phyloP scores from a whole-genome alignment of 2,888 invertebrate species.

The Actias luna region DNA sequence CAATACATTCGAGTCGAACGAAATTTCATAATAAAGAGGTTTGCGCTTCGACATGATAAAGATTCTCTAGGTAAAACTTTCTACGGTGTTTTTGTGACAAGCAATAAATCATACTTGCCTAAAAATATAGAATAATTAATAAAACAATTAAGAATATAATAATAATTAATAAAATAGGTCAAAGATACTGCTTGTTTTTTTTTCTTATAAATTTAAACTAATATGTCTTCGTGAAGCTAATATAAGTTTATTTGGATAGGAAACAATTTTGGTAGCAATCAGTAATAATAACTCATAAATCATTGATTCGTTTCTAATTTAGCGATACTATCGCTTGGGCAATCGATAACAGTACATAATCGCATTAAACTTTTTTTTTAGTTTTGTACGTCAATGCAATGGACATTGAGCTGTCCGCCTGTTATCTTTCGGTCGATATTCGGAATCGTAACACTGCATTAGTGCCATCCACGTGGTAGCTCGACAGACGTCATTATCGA shows the following conservation, averaged over 20 bases:
- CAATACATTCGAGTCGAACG: no score
- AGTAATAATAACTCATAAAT: slow-evolving; percentile 14
- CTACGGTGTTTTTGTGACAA: no score
- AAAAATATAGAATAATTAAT: no score
- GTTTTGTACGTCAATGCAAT: background rate
- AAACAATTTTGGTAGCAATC: background rate
- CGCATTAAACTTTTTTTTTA: background rate
- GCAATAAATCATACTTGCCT: no score
- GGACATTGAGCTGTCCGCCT: background rate
- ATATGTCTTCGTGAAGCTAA: background rate
- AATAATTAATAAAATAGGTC: no score
- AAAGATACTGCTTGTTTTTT: no score
- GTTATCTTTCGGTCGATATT: background rate
- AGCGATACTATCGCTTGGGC: background rate
- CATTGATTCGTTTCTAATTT: slow-evolving; percentile 10
- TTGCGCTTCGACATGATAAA: no score
- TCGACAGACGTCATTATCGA: slow-evolving; percentile 30
- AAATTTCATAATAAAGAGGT: no score
- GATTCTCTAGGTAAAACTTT: no score
- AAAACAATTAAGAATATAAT: no score
- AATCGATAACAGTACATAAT: background rate
- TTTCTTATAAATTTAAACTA: no score
- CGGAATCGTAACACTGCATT: background rate
- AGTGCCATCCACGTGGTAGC: slow-evolving; percentile 30
- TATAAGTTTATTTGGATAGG: background rate